phyloP scores from a whole-genome alignment of 2,113 vertebrate genomes.

The Muscicapa adusta region DNA sequence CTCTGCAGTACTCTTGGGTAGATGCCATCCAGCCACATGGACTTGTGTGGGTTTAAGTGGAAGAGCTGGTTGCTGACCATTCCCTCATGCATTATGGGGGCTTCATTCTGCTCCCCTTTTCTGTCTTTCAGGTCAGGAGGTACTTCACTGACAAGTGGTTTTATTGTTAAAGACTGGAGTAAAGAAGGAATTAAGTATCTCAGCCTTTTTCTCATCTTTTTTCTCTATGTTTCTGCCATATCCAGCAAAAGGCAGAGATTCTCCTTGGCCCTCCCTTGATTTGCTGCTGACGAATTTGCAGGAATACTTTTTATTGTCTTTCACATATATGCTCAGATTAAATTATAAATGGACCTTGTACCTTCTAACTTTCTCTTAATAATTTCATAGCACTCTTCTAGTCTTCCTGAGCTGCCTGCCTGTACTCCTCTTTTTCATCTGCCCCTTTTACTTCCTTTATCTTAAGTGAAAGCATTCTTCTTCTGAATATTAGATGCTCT shows the following conservation, averaged over 20 bases:
- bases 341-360: not conserved
- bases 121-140: not conserved
- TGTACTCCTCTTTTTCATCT: not conserved
- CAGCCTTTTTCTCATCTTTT: not conserved
- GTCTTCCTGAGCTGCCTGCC: not conserved
- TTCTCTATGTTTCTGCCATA: not conserved
- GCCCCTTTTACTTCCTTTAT: not conserved
- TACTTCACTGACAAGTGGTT: not conserved
- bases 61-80: fast-evolving
- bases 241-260: not conserved
- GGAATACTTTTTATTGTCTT: not conserved
- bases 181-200: not conserved
- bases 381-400: not conserved
- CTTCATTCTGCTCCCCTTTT: not conserved
- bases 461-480: not conserved
- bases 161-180: not conserved
- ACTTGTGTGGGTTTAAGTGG: not conserved
- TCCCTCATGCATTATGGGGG: not conserved
- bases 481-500: not conserved
- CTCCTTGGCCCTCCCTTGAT: not conserved
- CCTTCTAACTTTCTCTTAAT: not conserved
- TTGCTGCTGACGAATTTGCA: not conserved
- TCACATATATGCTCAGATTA: not conserved
- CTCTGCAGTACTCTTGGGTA: too few relatives aligned
- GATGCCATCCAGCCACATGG: not conserved